Base-by-base conservation (phyloP, 2,888 invertebrate genomes). In the Epinotia demarniana region DNA sequence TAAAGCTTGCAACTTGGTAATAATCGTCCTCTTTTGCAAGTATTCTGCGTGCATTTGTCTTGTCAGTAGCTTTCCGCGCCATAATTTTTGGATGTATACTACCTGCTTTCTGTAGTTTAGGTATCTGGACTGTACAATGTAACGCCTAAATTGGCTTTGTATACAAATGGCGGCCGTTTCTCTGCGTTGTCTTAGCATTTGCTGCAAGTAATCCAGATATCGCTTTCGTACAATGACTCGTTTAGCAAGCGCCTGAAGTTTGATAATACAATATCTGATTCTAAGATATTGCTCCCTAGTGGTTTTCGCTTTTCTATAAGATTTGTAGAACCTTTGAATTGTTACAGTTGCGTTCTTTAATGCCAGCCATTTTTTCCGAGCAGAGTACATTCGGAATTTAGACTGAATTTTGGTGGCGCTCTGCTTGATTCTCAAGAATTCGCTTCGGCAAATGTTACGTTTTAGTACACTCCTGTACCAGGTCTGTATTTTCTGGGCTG, bases 251-350 rank as follows among this genome's bases (percentile, higher is more conserved):
- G 91, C 81, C 79, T 90, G 90, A 33, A 89, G 71, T 68, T 76
- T 85, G 46, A 85, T 81, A 49, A 81, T 73, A 4, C 77, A 79
- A 19, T 60, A 74, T 79, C 80, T 84, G 1, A 80, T 63, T 46
- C 73, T 64, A 19, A 82, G 16, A 68, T 82, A 86, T 11, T 77
- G 79, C 77, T 80, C 80, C 77, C 87, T 86, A 77, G 84, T 81
- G 53, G 55, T 75, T 57, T 78, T 81, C 6, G 83, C 82, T 64
- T 87, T 77, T 80, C 81, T 87, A 69, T 87, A 87, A 19, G 87
- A 90, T 16, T 94, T 90, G 79, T 91, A 92, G 49, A 83, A 83
- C 27, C 83, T 84, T 80, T 95, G 95, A 77, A 95, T 85, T 16
- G 80, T 84, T 49, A 85, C 46, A 2, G 89, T 81, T 18, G 86